Conservation (phyloP, 2,888 invertebrate species). For the Pasiphila rectangulata region DNA sequence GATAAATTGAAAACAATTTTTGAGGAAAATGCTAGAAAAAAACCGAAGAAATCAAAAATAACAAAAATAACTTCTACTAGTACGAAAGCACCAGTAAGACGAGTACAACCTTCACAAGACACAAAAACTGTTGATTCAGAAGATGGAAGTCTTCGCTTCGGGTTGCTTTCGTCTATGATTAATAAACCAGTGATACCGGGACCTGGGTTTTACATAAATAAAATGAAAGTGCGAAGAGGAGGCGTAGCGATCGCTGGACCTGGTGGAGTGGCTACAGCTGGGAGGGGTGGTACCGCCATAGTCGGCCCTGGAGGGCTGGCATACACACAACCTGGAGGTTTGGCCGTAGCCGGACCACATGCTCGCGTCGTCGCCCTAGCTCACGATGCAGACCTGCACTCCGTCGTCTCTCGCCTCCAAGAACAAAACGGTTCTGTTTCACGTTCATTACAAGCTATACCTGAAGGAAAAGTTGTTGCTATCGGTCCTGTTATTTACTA, state of each 20-base stretch:
- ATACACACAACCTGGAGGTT: constrained; percentile 86
- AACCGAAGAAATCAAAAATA: not conserved
- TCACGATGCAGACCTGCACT: constrained; percentile 80
- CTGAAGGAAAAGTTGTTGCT: constrained; percentile 86
- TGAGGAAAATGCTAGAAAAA: constrained; percentile 5
- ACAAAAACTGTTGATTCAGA: constrained; percentile 41
- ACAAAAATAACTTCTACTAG: constrained; percentile 42
- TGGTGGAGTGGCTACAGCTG: constrained; percentile 90
- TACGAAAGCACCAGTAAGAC: constrained; percentile 52
- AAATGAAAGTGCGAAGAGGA: constrained; percentile 85
- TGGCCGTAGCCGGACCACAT: constrained; percentile 88
- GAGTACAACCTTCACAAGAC: constrained; percentile 39
- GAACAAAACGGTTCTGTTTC: constrained; percentile 61
- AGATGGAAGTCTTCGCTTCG: constrained; percentile 36
- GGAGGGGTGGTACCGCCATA: constrained; percentile 89
- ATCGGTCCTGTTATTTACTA: constrained; percentile 88
- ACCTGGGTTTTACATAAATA: constrained; percentile 85
- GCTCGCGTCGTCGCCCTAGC: constrained; percentile 86
- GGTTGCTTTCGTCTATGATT: constrained; percentile 32
- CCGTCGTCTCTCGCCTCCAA: constrained; percentile 70
- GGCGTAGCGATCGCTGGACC: constrained; percentile 91
- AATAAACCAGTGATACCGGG: constrained; percentile 62
- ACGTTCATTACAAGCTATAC: constrained; percentile 71
- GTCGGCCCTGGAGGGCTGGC: constrained; percentile 90
- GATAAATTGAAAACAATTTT: constrained; percentile 52